These are phyloP conservation scores for Actinemys pallida DNA, from an alignment of 2,113 vertebrate species.

Conservation along the genomic window DNA sequence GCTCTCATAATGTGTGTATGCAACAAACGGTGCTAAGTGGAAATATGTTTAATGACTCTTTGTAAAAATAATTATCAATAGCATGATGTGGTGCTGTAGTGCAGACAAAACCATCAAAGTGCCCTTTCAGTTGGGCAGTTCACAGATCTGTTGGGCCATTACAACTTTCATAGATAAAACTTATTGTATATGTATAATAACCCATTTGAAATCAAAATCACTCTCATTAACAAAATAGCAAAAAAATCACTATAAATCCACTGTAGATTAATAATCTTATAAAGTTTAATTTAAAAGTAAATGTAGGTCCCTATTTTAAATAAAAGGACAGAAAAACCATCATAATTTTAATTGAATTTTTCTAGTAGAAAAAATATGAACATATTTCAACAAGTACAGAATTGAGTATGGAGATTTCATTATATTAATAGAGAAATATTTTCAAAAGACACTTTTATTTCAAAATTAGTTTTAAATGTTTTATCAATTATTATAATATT, in stretches of 20 bases:
- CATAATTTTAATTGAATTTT: neutral
- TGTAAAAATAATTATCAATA: neutral
- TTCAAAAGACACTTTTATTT: neutral
- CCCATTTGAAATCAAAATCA: neutral
- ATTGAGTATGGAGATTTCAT: neutral
- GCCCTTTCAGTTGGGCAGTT: neutral
- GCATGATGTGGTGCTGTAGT: neutral
- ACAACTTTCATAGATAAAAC: neutral
- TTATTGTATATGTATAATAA: neutral
- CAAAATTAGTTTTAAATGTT: neutral
- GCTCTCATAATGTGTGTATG: neutral
- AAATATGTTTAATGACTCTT: neutral
- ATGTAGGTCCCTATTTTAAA: neutral
- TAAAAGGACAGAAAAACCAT: neutral
- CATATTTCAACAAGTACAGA: neutral
- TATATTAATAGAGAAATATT: neutral
- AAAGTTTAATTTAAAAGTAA: neutral
- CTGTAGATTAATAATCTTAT: neutral
- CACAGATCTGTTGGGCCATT: neutral
- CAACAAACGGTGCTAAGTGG: neutral
- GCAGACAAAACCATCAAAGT: neutral
- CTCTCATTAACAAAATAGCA: neutral
- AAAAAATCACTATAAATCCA: accelerated
- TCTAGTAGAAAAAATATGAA: neutral
- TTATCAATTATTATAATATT: neutral